Evolutionary conservation across 2,113 vertebrate species (phyloP), one percentile per base, ranked within the genome.

Genomic region (Urocitellus parryii): DNA sequence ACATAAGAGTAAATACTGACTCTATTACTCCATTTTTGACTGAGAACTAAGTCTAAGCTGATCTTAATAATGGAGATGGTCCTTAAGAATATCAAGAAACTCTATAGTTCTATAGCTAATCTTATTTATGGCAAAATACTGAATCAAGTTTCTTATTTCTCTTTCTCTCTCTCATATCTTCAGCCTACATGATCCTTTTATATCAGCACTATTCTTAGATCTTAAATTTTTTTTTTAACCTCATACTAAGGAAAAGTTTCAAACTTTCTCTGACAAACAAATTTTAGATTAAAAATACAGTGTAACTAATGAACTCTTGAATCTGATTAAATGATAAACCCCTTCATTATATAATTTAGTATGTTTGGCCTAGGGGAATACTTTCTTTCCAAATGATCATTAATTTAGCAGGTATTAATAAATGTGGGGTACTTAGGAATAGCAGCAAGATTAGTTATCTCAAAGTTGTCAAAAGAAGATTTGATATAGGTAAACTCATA

Each of bases 121-220:
- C 34, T 24, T 90, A 34, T 16, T 76, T 88, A 56, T 63, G 8
- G 29, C 88, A 90, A 92, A 90, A 90, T 61, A 94, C 7, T 83
- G 67, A 95, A 74, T 42, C 39, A 65, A 51, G 58, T 84, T 94
- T 95, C 53, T 95, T 87, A 88, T 6, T 72, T 20, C 56, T 58
- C 56, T 58, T 1, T 45, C 45, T 45, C 45, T 42, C 42, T 42
- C 42, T 42, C 42, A 6, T 6, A 45, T 61, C 24, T 61, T 25
- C 58, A 61, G 58, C 24, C 2, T 83, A 79, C 92, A 61, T 22
- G 56, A 90, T 95, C 51, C 68, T 96, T 92, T 89, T 95, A 95
- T 93, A 97, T 96, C 83, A 24, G 37, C 97, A 84, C 39, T 98
- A 98, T 98, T 98, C 87, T 98, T 98, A 97, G 82, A 79, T 84